phyloP scores from a whole-genome alignment of 1,140 invertebrate species.

The Drosophila lacteicornis region DNA sequence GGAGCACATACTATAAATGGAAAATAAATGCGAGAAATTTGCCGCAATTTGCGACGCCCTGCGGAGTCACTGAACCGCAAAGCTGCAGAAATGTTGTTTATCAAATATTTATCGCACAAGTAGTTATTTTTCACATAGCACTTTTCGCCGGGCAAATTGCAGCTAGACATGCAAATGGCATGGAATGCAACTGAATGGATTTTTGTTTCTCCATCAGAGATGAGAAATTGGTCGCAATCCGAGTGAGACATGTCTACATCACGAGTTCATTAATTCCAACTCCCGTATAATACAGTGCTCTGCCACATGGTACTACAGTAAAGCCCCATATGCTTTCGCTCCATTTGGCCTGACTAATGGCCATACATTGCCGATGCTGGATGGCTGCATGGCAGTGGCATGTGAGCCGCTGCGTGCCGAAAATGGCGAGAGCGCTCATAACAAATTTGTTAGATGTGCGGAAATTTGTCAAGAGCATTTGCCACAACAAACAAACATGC shows the following conservation, averaged over 20 bases:
- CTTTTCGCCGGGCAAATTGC: constrained; percentile 56
- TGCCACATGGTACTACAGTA: constrained; percentile 2
- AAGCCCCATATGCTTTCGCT: constrained; percentile 44
- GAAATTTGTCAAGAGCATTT: constrained; percentile 63
- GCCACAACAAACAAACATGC: constrained; percentile 46
- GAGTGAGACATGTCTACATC: constrained; percentile 64
- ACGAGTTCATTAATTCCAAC: constrained; percentile 73
- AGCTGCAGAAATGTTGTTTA: constrained; percentile 62
- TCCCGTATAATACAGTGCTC: constrained; percentile 28
- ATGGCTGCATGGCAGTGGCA: constrained; percentile 27
- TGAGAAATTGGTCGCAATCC: constrained; percentile 55
- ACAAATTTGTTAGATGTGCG: constrained; percentile 68
- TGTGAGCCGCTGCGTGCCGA: constrained; percentile 27
- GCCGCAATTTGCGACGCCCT: constrained; percentile 62
- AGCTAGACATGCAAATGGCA: constrained; percentile 57
- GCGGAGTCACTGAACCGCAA: constrained; percentile 64
- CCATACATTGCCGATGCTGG: constrained; percentile 20
- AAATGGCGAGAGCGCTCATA: constrained; percentile 62
- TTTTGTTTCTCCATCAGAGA: constrained; percentile 1
- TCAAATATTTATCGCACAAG: constrained; percentile 61
- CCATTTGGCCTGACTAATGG: constrained; percentile 68
- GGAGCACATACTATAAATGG: constrained; percentile 44
- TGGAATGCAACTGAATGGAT: constrained; percentile 35
- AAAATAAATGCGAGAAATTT: constrained; percentile 68
- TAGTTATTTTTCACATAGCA: constrained; percentile 23